Evolutionary conservation across 2,797 vertebrate genomes (phyloP).

Genomic region (Allobates femoralis): DNA sequence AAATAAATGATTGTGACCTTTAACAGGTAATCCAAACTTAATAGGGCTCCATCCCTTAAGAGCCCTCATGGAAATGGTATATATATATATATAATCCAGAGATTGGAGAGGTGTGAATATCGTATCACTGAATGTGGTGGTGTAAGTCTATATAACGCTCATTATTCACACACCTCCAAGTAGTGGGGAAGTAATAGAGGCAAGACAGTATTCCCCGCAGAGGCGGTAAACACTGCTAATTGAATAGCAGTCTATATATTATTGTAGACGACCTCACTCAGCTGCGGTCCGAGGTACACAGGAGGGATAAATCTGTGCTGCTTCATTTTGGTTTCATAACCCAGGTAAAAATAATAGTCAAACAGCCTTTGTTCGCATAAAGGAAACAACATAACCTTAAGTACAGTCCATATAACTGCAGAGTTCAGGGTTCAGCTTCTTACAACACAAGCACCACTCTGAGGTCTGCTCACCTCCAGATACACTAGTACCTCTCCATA

Average conservation of each 20-base stretch:
- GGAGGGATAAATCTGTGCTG: too few species aligned
- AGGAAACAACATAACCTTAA: too few species aligned
- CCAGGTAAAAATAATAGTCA: too few species aligned
- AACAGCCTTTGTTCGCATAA: too few species aligned
- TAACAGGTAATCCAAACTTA: neutral
- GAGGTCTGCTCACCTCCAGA: too few species aligned
- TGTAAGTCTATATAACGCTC: neutral
- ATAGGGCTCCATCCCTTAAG: neutral
- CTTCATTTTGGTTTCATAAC: too few species aligned
- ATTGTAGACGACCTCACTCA: too few species aligned
- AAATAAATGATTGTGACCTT: slow-evolving; percentile 17
- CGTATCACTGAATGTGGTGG: neutral
- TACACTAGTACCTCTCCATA: too few species aligned
- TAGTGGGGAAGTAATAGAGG: slow-evolving; percentile 38
- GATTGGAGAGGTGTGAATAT: neutral
- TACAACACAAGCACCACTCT: too few species aligned
- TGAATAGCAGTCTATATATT: neutral
- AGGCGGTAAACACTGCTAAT: slow-evolving; percentile 4
- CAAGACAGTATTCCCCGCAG: slow-evolving; percentile 12
- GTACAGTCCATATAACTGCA: too few species aligned
- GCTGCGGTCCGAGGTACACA: too few species aligned
- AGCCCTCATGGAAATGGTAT: neutral
- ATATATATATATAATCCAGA: neutral
- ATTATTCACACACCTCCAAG: slow-evolving; percentile 26
- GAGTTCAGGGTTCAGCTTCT: too few species aligned